phyloP scores from a whole-genome alignment of 2,797 vertebrate species.

The Karalla daura region DNA sequence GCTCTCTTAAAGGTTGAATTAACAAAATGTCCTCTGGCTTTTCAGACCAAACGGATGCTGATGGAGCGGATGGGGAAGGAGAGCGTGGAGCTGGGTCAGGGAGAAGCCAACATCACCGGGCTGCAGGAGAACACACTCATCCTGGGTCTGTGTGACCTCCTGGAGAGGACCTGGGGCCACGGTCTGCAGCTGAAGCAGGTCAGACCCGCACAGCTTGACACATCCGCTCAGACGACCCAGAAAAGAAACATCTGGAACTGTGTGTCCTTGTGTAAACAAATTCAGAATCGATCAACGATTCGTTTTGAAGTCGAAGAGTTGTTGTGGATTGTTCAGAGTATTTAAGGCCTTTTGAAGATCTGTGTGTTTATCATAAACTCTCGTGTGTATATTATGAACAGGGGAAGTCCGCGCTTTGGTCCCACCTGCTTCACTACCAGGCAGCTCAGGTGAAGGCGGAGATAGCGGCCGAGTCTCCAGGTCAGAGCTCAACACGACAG shows the following conservation, averaged over 20 bases:
- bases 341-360: too few species aligned
- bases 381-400: constrained; percentile 66
- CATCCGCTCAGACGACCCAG: constrained; percentile 21
- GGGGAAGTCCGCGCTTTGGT: constrained; percentile 98
- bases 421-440: constrained; percentile 96
- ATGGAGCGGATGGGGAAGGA: constrained; percentile 98
- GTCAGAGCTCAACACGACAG: constrained; percentile 73
- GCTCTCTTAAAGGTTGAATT: neutral
- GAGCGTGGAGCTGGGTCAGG: constrained; percentile 93
- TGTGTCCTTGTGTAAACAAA: neutral
- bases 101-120: constrained; percentile 94
- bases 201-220: constrained; percentile 34
- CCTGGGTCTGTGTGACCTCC: constrained; percentile 94
- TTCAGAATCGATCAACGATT: too few species aligned
- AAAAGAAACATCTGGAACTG: constrained; percentile 8
- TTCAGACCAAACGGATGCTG: constrained; percentile 96
- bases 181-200: constrained; percentile 97
- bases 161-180: constrained; percentile 99
- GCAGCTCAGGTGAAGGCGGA: constrained; percentile 90
- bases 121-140: constrained; percentile 97
- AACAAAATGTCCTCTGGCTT: neutral
- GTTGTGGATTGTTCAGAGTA: too few species aligned
- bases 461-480: constrained; percentile 86
- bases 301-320: too few species aligned
- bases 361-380: too few species aligned